A percentile compares a stretch with the other conserved stretches of the same genome.
Conservation (phyloP, 53 echinoderm and acorn worm genomes). For the Paelopatides confundens region DNA sequence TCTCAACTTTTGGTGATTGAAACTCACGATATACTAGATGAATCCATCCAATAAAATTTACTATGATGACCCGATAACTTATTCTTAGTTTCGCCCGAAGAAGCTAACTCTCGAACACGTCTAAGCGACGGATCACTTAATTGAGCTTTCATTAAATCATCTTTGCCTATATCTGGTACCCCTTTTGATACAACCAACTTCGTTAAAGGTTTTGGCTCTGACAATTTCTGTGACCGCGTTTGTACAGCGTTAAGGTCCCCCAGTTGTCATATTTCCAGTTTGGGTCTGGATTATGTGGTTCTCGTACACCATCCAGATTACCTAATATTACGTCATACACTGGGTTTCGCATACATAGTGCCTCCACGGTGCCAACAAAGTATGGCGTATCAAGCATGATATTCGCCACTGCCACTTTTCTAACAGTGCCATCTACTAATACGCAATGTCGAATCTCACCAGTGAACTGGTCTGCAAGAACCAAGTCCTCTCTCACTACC, state of each 20-base stretch:
- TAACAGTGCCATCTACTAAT: slow-evolving; percentile 44
- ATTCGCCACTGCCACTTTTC: slow-evolving; percentile 32
- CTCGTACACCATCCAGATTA: not conserved
- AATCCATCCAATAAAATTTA: no score
- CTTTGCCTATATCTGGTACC: no score
- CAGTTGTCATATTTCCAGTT: not conserved
- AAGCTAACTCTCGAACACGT: no score
- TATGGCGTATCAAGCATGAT: slow-evolving; percentile 50
- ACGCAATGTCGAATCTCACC: not conserved
- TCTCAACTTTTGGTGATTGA: no score
- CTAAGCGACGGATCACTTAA: no score
- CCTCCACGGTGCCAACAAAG: slow-evolving; percentile 46
- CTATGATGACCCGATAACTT: no score
- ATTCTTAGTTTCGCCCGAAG: no score
- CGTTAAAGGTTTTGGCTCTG: not conserved
- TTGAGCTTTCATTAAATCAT: no score
- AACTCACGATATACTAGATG: no score
- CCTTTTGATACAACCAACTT: not conserved
- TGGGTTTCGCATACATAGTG: slow-evolving; percentile 58
- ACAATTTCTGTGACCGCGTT: no score
- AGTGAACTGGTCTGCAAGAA: no score
- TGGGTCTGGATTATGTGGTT: no score
- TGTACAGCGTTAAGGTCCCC: not conserved
- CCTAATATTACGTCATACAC: slow-evolving; percentile 7
- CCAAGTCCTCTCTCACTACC: slow-evolving; percentile 4